phyloP scores from a whole-genome alignment of 2,888 invertebrate genomes.

The Thymelicus sylvestris region DNA sequence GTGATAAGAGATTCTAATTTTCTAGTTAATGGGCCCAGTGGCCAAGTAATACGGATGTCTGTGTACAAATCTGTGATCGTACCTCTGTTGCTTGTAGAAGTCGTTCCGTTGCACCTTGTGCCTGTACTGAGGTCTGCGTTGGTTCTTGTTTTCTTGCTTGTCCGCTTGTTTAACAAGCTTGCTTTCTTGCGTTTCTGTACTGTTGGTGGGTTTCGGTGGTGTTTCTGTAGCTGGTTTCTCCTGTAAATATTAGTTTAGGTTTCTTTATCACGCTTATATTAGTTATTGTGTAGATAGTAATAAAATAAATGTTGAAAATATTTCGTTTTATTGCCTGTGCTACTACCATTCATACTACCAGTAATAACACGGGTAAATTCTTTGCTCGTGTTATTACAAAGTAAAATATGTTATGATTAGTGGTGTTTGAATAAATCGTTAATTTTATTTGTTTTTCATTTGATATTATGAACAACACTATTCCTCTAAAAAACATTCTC shows the following conservation, averaged over 20 bases:
- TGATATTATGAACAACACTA: no score
- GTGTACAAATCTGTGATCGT: conserved; percentile 71
- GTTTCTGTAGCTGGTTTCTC: conserved; percentile 60
- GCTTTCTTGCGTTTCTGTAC: conserved; percentile 39
- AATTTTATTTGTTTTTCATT: no score
- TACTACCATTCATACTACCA: no score
- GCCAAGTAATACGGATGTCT: conserved; percentile 77
- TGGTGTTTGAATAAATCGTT: no score
- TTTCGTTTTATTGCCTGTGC: no score
- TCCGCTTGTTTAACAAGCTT: conserved; percentile 46
- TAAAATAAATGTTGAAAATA: no score
- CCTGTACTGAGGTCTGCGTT: conserved; percentile 69
- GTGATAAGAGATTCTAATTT: not conserved
- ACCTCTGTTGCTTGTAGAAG: conserved; percentile 76
- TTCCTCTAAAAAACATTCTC: no score
- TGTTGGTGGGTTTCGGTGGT: conserved; percentile 41
- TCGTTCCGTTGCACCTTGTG: conserved; percentile 66
- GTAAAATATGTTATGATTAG: no score
- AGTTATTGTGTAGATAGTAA: no score
- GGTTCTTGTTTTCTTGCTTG: conserved; percentile 59
- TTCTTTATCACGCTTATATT: not conserved
- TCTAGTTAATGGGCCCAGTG: conserved; percentile 79
- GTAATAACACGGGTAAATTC: no score
- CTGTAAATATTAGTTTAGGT: conserved; percentile 47
- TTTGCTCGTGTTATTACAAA: no score